A percentile compares a stretch with the other conserved stretches of the same genome.
Conservation (phyloP, 2,888 invertebrate species). For the Crepidodera aurea region DNA sequence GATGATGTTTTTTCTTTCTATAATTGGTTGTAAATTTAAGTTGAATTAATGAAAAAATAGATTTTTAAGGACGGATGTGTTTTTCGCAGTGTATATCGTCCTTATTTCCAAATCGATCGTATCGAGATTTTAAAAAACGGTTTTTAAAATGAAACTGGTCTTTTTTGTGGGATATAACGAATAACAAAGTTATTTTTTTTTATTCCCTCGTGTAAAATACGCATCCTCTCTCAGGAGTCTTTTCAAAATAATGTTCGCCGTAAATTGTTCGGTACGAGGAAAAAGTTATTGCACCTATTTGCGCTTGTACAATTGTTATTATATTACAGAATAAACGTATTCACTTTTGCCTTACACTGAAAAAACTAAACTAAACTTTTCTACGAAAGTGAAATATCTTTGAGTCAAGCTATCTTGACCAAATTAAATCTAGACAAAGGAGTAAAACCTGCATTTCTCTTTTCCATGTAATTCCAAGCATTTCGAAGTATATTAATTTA, state of each 20-base stretch:
- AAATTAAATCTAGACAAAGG: too few species aligned
- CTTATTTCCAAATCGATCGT: not conserved
- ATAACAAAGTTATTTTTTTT: slow-evolving; percentile 5
- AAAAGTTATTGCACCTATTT: slow-evolving; percentile 23
- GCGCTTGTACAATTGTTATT: not conserved
- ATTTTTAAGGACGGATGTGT: too few species aligned
- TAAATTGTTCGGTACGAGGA: slow-evolving; percentile 13
- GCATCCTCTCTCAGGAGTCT: not conserved
- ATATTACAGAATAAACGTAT: too few species aligned
- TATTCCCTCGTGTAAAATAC: not conserved
- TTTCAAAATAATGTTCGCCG: slow-evolving; percentile 11
- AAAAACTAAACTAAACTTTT: too few species aligned
- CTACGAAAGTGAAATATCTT: too few species aligned
- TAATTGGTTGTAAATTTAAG: too few species aligned
- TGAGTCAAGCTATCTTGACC: too few species aligned
- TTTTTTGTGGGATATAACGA: slow-evolving; percentile 1
- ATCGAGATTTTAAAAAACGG: not conserved
- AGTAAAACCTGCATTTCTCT: too few species aligned
- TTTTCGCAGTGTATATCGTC: not conserved
- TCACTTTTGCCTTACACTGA: too few species aligned
- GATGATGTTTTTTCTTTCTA: too few species aligned
- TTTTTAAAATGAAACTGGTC: not conserved
- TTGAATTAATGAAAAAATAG: not conserved
- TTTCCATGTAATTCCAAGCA: too few species aligned
- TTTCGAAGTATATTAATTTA: too few species aligned